Conservation (phyloP, 92 coral and sea anemone species). For the Epizoanthus fatuus region DNA sequence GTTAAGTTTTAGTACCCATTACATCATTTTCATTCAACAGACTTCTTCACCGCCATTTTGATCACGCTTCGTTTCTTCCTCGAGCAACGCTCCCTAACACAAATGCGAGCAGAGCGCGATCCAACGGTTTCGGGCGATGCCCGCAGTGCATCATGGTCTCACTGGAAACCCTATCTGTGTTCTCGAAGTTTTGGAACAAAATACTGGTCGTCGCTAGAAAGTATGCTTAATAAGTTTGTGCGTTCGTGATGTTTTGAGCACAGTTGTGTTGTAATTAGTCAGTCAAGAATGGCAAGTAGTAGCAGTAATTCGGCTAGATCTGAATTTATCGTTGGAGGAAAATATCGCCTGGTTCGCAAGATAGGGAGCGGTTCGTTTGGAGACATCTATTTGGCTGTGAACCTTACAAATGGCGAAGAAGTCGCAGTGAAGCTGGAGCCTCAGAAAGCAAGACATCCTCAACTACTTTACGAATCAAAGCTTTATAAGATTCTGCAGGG, state of each 20-base stretch:
- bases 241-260: constrained; percentile 14
- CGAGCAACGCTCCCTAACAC: too few relatives aligned
- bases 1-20: too few relatives aligned
- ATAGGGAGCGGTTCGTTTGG: constrained; percentile 99
- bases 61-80: too few relatives aligned
- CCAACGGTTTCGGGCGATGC: too few relatives aligned
- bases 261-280: constrained; percentile 14
- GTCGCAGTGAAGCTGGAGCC: constrained; percentile 98
- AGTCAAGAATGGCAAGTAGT: constrained; percentile 82
- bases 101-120: too few relatives aligned
- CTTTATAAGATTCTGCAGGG: constrained; percentile 97
- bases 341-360: constrained; percentile 96
- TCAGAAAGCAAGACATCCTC: constrained; percentile 99
- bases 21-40: too few relatives aligned
- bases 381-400: constrained; percentile 96
- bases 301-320: constrained; percentile 80
- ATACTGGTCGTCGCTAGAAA: constrained; percentile 13
- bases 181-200: constrained; percentile 19
- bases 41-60: too few relatives aligned
- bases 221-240: background rate
- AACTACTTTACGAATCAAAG: constrained; percentile 97
- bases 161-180: constrained; percentile 3
- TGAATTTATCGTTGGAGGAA: constrained; percentile 94
- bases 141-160: too few relatives aligned
- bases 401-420: constrained; percentile 91